phyloP scores from a whole-genome alignment of 2,797 vertebrate genomes.

The Brachyrhaphis roseni region DNA sequence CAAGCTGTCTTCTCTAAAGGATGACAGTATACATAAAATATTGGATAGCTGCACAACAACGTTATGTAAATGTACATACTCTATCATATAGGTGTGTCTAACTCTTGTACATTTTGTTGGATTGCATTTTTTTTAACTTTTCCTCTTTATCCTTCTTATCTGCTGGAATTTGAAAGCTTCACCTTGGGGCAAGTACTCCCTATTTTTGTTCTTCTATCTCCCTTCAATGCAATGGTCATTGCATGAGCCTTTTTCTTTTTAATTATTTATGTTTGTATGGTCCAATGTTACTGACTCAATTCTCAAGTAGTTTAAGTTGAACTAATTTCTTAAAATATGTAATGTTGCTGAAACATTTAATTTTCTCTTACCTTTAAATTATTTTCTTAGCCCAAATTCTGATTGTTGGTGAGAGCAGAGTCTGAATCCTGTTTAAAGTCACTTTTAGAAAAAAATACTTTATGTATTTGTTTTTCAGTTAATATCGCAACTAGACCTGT shows the following conservation, averaged over 20 bases:
- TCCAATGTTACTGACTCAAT: constrained; percentile 9
- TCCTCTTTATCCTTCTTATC: constrained; percentile 78
- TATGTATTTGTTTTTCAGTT: background rate
- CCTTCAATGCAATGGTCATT: background rate
- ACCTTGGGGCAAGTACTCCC: constrained; percentile 90
- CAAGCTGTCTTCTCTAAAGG: constrained; percentile 20
- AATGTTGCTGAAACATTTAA: background rate
- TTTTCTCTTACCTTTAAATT: background rate
- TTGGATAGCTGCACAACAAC: constrained; percentile 10
- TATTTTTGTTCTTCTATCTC: constrained; percentile 54
- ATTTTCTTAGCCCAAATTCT: background rate
- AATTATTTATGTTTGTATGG: constrained; percentile 20
- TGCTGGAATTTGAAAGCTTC: constrained; percentile 82
- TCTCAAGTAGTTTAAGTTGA: background rate
- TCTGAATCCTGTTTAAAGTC: background rate
- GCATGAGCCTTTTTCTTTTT: constrained; percentile 16
- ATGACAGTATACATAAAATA: constrained; percentile 11
- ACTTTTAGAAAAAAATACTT: background rate
- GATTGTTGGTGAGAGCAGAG: background rate
- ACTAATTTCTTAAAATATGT: background rate
- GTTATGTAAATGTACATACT: constrained; percentile 20
- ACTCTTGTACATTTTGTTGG: constrained; percentile 4
- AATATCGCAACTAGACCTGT: background rate
- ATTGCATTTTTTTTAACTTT: constrained; percentile 40
- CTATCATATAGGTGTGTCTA: background rate